Evolutionary conservation across 2,888 invertebrate genomes (phyloP).

Genomic region (Pantelozetes paolii): DNA sequence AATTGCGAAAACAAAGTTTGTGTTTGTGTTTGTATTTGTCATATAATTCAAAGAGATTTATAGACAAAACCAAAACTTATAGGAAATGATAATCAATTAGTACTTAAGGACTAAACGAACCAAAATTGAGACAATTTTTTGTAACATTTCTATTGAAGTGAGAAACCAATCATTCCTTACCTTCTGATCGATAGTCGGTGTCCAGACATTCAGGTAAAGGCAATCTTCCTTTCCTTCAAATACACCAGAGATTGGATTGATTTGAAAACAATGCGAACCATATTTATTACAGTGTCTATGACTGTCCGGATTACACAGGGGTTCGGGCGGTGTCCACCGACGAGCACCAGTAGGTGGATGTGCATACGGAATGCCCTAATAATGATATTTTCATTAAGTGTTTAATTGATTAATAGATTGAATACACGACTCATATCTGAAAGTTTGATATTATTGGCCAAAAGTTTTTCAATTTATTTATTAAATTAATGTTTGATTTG

Average conservation of each 20-base stretch:
- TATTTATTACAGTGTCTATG: slow-evolving; percentile 45
- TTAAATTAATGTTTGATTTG: too few relatives aligned
- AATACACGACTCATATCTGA: too few relatives aligned
- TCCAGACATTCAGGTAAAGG: slow-evolving; percentile 50
- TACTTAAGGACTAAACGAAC: background rate
- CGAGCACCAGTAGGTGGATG: slow-evolving; percentile 44
- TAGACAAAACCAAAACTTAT: slow-evolving; percentile 15
- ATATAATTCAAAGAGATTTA: slow-evolving; percentile 28
- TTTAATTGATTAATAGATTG: too few relatives aligned
- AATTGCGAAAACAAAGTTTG: background rate
- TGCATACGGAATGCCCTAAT: slow-evolving; percentile 46
- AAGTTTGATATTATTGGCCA: background rate
- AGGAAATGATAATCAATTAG: slow-evolving; percentile 27
- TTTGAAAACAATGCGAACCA: slow-evolving; percentile 45
- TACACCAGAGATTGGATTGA: slow-evolving; percentile 45
- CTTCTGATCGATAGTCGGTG: slow-evolving; percentile 48
- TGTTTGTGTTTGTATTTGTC: slow-evolving; percentile 22
- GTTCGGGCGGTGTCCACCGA: slow-evolving; percentile 45
- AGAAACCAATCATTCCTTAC: background rate
- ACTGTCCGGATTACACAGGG: slow-evolving; percentile 43
- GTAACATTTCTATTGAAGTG: too few relatives aligned
- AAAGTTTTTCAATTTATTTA: slow-evolving; percentile 7
- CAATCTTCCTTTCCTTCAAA: slow-evolving; percentile 50
- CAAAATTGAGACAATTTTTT: background rate
- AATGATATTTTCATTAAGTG: background rate